Evolutionary conservation across 2,888 invertebrate species (phyloP).

Genomic region (Keiferia lycopersicella): DNA sequence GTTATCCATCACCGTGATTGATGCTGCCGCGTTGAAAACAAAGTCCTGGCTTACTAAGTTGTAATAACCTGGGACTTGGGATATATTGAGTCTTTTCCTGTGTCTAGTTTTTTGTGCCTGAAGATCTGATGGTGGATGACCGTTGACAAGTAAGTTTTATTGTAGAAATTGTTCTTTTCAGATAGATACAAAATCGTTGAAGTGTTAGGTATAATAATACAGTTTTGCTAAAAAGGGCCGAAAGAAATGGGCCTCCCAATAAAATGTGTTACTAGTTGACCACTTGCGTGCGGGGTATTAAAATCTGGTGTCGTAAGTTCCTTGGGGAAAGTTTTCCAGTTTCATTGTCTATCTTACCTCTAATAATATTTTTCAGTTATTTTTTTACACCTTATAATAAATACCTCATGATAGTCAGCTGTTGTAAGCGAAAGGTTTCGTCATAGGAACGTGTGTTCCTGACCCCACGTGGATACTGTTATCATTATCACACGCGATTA

Average conservation of each 20-base stretch:
- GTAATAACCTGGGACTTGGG: neutral
- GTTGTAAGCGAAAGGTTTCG: neutral
- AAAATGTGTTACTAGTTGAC: too few species aligned
- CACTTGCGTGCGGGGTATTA: too few species aligned
- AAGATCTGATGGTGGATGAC: neutral
- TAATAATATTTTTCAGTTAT: too few species aligned
- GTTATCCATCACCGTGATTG: conserved; percentile 68
- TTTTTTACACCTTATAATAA: too few species aligned
- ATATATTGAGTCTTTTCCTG: neutral
- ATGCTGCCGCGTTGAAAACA: conserved; percentile 41
- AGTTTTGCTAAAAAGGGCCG: too few species aligned
- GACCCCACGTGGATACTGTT: neutral
- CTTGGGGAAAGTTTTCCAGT: too few species aligned
- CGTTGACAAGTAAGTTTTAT: conserved; percentile 12
- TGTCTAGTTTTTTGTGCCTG: neutral
- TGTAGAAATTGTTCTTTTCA: too few species aligned
- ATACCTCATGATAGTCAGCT: neutral
- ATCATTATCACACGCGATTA: neutral
- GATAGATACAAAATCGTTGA: neutral
- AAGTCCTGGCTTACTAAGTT: neutral
- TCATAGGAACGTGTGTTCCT: neutral
- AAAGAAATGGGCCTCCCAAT: too few species aligned
- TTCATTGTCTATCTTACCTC: too few species aligned
- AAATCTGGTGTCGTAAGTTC: too few species aligned
- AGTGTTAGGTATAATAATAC: neutral